Evolutionary conservation across 2,113 vertebrate genomes (phyloP).

Genomic region (Mohoua ochrocephala): DNA sequence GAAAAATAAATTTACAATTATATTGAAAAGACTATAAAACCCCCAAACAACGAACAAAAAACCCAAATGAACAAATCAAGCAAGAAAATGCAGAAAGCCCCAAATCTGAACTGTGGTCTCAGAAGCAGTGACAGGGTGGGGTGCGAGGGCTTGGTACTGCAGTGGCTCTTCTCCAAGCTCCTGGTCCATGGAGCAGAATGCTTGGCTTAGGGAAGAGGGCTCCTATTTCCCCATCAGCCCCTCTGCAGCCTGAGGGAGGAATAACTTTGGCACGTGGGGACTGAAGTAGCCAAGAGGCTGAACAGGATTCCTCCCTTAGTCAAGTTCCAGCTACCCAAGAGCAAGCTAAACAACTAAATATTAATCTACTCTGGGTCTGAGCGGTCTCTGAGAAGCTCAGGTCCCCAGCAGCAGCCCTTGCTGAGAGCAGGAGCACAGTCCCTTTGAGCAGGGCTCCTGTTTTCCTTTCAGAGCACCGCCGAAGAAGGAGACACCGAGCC

Average conservation of each 20-base stretch:
- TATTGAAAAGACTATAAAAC: background rate
- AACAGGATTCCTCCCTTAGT: background rate
- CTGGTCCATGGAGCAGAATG: background rate
- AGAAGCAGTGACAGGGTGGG: background rate
- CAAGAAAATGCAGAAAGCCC: background rate
- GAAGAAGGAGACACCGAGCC: background rate
- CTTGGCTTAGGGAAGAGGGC: background rate
- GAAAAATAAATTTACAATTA: background rate
- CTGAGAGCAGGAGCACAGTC: background rate
- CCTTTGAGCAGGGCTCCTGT: background rate
- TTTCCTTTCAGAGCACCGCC: background rate
- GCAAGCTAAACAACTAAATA: background rate
- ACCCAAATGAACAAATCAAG: rapidly evolving
- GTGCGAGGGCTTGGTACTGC: background rate
- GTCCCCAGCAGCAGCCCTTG: background rate
- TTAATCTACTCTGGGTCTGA: background rate
- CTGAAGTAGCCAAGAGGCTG: background rate
- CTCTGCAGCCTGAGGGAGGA: background rate
- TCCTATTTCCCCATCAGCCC: background rate
- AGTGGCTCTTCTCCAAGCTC: background rate
- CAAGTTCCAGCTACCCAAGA: background rate
- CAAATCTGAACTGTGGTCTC: background rate
- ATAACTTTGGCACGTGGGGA: background rate
- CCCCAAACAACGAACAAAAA: background rate
- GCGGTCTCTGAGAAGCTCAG: background rate